Evolutionary conservation across 2,113 vertebrate genomes (phyloP).

Genomic region (Lipophrys pholis): DNA sequence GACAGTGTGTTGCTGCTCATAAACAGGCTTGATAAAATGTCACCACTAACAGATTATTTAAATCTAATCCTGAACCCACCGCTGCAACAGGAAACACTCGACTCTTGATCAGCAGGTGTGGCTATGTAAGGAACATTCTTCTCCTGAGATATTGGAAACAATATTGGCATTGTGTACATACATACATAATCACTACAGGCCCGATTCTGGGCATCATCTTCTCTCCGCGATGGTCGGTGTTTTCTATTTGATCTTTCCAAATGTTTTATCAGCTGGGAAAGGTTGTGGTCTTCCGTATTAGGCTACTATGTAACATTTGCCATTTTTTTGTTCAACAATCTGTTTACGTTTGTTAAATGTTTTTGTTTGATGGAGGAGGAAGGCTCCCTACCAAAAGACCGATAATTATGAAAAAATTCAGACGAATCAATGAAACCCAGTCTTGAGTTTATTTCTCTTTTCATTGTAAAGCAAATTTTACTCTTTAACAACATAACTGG

Average conservation of each 20-base stretch:
- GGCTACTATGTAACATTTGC: conserved; percentile 8
- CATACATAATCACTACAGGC: conserved; percentile 12
- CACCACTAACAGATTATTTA: conserved; percentile 12
- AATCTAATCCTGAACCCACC: conserved; percentile 29
- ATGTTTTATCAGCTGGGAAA: conserved; percentile 9
- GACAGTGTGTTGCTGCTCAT: conserved; percentile 14
- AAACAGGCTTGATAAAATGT: conserved; percentile 11
- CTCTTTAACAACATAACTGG: conserved; percentile 11
- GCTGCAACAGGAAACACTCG: conserved; percentile 6
- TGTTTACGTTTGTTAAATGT: conserved; percentile 15
- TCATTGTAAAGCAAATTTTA: conserved; percentile 17
- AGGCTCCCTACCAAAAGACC: background rate
- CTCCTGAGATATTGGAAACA: background rate
- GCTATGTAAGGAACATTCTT: conserved; percentile 9
- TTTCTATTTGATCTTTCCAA: background rate
- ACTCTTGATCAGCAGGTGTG: background rate
- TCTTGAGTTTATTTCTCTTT: too few species aligned
- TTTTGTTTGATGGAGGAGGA: background rate
- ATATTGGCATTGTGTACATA: conserved; percentile 15
- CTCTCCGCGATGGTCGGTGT: background rate
- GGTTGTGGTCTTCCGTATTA: conserved; percentile 29
- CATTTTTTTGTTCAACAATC: background rate
- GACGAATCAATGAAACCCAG: too few species aligned
- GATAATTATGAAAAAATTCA: background rate
- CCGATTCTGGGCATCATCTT: conserved; percentile 3